Evolutionary conservation across 2,113 vertebrate species (phyloP), one percentile per base, ranked within the genome.

Genomic region (Cariama cristata): DNA sequence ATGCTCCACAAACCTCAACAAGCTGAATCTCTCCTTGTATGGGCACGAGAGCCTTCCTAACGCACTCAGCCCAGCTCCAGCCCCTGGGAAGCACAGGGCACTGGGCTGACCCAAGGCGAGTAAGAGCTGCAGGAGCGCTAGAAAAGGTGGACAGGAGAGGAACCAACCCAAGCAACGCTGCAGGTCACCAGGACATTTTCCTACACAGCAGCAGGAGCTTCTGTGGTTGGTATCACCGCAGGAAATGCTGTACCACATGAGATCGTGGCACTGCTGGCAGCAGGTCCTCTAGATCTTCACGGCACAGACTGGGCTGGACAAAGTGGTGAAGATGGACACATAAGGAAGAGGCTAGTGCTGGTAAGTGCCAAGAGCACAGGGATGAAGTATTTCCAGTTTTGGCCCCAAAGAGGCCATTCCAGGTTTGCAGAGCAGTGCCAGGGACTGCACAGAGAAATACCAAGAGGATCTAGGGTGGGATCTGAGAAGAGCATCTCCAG

Each of bases 41-140:
- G 0, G 80, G 14, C 18, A 33, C 0, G 6, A 58, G n/a, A 84
- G 32, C 23, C 23, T 33, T 58, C 32, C 38, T 2, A 2, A n/a
- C 2, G 19, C 9, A 6, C 50, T 56, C 60, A 28, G 73, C n/a
- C 47, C 0, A 0, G 33, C 45, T 47, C 33, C 52, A 59, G 79
- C 55, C 14, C 4, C n/a, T 1, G 28, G 38, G 38, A 28, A 77
- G 35, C 45, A 74, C 22, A 16, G 60, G 40, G 44, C 58, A 53
- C 40, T 44, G 50, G 52, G 49, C 44, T 45, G 38, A 74, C 38
- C 27, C 53, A 59, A 33, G 55, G 55, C 47, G 8, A 79, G 14
- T 24, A 91, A 40, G 66, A 62, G 64, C 64, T 82, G 72, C 73
- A 56, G 50, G 35, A 85, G 52, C 3, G 1, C 42, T 45, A 49